These are phyloP conservation scores for Paralichthys olivaceus DNA, from an alignment of 2,113 vertebrate genomes.

Conservation along the genomic window DNA sequence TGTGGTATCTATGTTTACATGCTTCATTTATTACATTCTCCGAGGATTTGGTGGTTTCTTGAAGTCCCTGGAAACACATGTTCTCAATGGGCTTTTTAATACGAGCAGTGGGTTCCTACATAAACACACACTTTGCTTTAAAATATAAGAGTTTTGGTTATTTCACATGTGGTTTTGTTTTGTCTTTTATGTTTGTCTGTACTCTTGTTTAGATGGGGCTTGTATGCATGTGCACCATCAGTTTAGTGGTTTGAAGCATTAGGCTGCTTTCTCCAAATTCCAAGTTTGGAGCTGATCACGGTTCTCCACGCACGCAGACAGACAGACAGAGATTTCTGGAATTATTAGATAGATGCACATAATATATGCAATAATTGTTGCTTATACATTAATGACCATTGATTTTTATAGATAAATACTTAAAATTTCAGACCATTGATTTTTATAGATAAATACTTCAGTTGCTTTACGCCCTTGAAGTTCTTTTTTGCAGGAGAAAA, in stretches of 20 bases:
- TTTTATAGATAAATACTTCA: conserved; percentile 21
- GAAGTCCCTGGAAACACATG: no score
- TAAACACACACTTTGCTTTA: background rate
- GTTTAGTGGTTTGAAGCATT: background rate
- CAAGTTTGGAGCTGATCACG: no score
- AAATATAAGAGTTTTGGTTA: background rate
- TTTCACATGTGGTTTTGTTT: background rate
- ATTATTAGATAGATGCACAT: no score
- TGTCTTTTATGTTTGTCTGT: background rate
- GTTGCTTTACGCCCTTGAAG: conserved; percentile 20
- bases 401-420: background rate
- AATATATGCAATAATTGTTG: conserved; percentile 11
- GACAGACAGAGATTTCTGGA: no score
- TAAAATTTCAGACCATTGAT: background rate
- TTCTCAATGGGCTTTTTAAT: background rate
- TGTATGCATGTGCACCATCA: background rate
- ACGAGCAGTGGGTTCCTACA: background rate
- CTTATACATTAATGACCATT: conserved; percentile 23
- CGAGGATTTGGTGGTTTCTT: no score
- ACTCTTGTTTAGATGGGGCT: background rate
- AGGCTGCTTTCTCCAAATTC: no score
- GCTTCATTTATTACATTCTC: no score
- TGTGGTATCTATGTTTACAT: no score
- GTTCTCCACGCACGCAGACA: no score
- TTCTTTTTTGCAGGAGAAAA: conserved; percentile 5